These are phyloP conservation scores for Lissonota sp. DNA, from an alignment of 2,888 invertebrate genomes.

Conservation along the genomic window DNA sequence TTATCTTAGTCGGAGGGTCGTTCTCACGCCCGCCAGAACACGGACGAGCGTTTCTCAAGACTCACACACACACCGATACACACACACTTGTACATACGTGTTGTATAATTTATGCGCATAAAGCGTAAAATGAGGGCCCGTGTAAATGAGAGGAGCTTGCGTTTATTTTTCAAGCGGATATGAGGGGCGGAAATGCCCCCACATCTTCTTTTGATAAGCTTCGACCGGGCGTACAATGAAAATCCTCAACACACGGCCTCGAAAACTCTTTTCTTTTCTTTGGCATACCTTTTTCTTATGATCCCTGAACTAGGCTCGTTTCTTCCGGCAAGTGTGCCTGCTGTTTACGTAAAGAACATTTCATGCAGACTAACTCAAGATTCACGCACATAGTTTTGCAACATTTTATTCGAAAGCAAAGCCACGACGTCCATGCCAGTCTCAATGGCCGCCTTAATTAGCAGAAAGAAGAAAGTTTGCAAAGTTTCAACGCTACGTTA, in stretches of 20 bases:
- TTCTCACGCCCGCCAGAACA: conserved; percentile 15
- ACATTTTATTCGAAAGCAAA: no score
- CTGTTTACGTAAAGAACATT: conserved; percentile 22
- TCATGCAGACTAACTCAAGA: no score
- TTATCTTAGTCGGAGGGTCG: conserved; percentile 56
- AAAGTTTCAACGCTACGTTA: no score
- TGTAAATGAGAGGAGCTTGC: conserved; percentile 17
- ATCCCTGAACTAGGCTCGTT: neutral
- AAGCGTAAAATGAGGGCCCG: neutral
- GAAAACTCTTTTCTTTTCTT: conserved; percentile 17
- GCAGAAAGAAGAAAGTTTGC: no score
- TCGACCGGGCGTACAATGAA: conserved; percentile 49
- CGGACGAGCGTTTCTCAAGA: conserved; percentile 18
- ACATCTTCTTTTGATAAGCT: conserved; percentile 54
- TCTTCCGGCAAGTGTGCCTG: conserved; percentile 2
- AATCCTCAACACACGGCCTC: conserved; percentile 46
- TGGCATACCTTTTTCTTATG: conserved; percentile 28
- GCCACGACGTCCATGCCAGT: no score
- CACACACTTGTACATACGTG: neutral
- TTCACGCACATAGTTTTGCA: no score
- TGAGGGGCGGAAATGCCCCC: conserved; percentile 27
- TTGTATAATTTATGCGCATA: neutral
- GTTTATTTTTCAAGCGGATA: conserved; percentile 48
- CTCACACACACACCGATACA: neutral
- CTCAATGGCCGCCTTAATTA: no score